Evolutionary conservation across 2,888 invertebrate genomes (phyloP).

Genomic region (Panopea generosa): DNA sequence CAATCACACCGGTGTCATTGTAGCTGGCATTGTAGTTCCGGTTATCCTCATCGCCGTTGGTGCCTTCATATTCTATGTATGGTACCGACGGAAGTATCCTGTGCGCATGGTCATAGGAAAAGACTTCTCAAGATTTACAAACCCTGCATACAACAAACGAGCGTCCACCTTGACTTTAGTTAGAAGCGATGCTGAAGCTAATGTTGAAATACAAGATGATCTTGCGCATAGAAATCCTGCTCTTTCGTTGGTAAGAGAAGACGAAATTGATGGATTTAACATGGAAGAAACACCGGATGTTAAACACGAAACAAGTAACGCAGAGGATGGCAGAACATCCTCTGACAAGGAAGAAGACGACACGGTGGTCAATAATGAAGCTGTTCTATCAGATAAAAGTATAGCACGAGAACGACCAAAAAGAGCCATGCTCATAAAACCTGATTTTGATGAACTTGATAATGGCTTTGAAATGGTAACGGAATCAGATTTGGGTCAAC

Average conservation of each 20-base stretch:
- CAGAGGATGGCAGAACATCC: too few species aligned
- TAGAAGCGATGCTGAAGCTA: slow-evolving; percentile 43
- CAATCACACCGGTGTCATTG: slow-evolving; percentile 50
- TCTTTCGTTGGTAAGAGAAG: slow-evolving; percentile 25
- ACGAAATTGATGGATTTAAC: slow-evolving; percentile 11
- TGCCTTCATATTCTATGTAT: slow-evolving; percentile 65
- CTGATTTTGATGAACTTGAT: slow-evolving; percentile 41
- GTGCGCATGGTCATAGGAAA: slow-evolving; percentile 78
- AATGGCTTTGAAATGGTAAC: slow-evolving; percentile 43
- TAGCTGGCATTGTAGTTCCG: slow-evolving; percentile 69
- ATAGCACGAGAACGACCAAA: slow-evolving; percentile 39
- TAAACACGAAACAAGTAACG: not conserved
- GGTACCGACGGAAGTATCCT: slow-evolving; percentile 77
- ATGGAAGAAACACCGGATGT: not conserved
- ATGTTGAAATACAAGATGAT: not conserved
- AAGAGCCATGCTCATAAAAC: slow-evolving; percentile 44
- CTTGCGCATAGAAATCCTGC: slow-evolving; percentile 11
- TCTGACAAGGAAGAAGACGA: not conserved
- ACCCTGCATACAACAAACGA: slow-evolving; percentile 70
- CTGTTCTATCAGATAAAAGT: not conserved
- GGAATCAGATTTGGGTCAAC: slow-evolving; percentile 45
- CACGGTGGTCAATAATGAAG: not conserved
- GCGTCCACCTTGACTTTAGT: slow-evolving; percentile 65
- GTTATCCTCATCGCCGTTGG: slow-evolving; percentile 52
- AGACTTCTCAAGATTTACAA: slow-evolving; percentile 74